A percentile compares a stretch with the other conserved stretches of the same genome.
Evolutionary conservation across 2,888 invertebrate species (phyloP).

Genomic region (Electrophaes corylata): DNA sequence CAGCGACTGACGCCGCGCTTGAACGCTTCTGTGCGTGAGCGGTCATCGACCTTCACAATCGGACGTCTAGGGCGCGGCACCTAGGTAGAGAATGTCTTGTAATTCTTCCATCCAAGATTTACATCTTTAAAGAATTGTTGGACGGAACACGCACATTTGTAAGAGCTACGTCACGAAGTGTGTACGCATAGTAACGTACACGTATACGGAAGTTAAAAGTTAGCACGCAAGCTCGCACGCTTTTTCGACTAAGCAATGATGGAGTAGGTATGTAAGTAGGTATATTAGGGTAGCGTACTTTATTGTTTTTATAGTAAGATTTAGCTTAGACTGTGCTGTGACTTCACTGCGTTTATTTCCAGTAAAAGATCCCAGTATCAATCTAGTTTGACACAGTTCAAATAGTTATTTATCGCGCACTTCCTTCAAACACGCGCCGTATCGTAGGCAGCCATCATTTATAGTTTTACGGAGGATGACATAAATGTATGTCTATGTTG

Average conservation of each 20-base stretch:
- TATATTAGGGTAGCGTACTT: not conserved
- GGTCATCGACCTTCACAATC: constrained; percentile 29
- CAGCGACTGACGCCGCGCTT: constrained; percentile 40
- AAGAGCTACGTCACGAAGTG: not conserved
- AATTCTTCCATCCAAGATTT: constrained; percentile 17
- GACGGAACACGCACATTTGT: not conserved
- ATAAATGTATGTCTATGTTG: too few relatives aligned
- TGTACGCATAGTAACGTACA: constrained; percentile 3
- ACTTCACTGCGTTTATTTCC: too few relatives aligned
- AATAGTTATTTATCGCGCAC: too few relatives aligned
- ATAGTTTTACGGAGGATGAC: too few relatives aligned
- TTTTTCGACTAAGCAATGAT: constrained; percentile 33
- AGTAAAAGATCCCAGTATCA: too few relatives aligned
- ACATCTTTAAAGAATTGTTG: not conserved
- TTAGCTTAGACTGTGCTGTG: not conserved
- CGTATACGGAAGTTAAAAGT: constrained; percentile 16
- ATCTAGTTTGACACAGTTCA: too few relatives aligned
- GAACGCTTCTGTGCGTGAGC: constrained; percentile 26
- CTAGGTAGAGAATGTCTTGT: constrained; percentile 39
- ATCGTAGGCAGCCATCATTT: too few relatives aligned
- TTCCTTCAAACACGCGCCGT: too few relatives aligned
- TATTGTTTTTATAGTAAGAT: not conserved
- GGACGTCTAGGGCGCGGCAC: constrained; percentile 39
- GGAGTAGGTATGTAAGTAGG: constrained; percentile 4
- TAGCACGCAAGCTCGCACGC: constrained; percentile 36